These are phyloP conservation scores for Neomorphus geoffroyi DNA, from an alignment of 2,797 vertebrate genomes.

Conservation along the genomic window DNA sequence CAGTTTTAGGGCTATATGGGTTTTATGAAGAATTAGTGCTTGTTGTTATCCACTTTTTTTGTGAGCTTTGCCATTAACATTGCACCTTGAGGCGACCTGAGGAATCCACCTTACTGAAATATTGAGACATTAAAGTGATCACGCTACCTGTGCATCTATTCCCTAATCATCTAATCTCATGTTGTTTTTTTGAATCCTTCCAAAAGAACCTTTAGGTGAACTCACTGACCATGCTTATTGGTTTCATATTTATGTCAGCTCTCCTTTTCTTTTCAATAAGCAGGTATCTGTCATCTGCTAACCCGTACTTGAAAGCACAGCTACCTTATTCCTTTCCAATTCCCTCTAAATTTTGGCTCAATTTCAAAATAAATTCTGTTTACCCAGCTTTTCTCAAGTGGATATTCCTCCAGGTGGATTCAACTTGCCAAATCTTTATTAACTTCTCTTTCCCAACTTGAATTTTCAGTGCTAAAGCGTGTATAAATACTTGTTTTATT, in stretches of 20 bases:
- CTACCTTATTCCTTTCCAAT: neutral
- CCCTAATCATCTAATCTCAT: neutral
- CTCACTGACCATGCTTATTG: neutral
- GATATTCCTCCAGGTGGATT: neutral
- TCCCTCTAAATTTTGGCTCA: neutral
- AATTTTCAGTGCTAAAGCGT: neutral
- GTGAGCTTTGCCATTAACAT: neutral
- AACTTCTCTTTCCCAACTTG: slow-evolving; percentile 8
- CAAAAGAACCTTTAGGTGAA: neutral
- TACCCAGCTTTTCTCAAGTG: neutral
- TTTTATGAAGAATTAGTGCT: neutral
- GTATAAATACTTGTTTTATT: neutral
- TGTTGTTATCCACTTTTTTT: neutral
- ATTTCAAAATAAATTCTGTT: slow-evolving; percentile 8
- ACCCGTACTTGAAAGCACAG: neutral
- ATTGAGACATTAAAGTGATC: neutral
- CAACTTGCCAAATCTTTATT: neutral
- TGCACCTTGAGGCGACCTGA: neutral
- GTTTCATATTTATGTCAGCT: neutral
- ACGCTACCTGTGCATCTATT: neutral
- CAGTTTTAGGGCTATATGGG: neutral
- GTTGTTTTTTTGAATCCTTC: neutral
- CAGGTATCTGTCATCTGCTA: neutral
- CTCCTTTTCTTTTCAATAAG: neutral
- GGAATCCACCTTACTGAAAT: neutral